Base-by-base conservation (phyloP, 1,140 invertebrate genomes). In the Colletes gigas region DNA sequence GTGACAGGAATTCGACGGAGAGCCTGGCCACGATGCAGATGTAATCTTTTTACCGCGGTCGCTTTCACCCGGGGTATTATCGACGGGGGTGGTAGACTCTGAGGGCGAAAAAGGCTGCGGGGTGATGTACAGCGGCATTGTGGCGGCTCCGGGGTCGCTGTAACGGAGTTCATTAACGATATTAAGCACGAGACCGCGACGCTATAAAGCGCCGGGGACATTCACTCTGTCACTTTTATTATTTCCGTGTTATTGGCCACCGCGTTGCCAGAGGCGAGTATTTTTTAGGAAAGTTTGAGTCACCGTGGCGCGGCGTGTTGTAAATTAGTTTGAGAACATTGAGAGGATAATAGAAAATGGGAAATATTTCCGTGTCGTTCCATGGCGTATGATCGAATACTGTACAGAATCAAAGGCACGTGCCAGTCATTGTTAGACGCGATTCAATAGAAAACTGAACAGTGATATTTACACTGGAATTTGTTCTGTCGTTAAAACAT, bases 141-240 rank as follows among this genome's bases (percentile, higher is more conserved):
- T 59, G 71, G 69, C 66, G 76, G 54, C 71, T 14, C 52, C 70
- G 65, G 69, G 60, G 62, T 76, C 57, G 77, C 72, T 60, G 60
- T 73, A 63, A 69, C 78, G 41, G 83, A 84, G 83, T 85, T 84
- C 84, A 84, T 85, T 85, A 85, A 84, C 74, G 84, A 85, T 82
- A 84, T 84, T 85, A 85, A 84, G 52, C 73, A 66, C n/a, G 78
- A 66, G 82, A 67, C 59, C 62, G 75, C 77, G 47, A 54, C 60
- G 30, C 65, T 77, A 47, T 84, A 78, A 85, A 68, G 60, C 63
- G 63, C 60, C 30, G 5, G 50, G 41, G 21, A 62, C 52, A 62
- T 47, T 71, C 52, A 50, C 55, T 81, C 66, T 17, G 30, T 54
- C 55, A 55, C 65, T 63, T 84, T 85, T 78, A 70, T 85, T 77